These are phyloP conservation scores for Esox masquinongy DNA, from an alignment of 2,797 vertebrate genomes.

Conservation along the genomic window DNA sequence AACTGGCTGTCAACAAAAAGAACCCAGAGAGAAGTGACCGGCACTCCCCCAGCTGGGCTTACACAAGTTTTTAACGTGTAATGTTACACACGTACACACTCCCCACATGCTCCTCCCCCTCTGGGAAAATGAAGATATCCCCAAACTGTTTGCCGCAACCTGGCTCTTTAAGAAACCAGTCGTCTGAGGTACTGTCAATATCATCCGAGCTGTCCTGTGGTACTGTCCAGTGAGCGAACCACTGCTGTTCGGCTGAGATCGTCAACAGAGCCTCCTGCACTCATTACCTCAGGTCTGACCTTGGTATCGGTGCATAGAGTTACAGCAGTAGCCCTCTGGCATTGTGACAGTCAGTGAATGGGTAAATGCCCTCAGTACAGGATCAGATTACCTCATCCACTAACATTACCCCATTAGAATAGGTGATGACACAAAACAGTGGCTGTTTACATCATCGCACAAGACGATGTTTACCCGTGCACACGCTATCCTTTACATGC, in stretches of 20 bases:
- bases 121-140: background rate
- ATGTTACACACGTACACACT: background rate
- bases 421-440: constrained; percentile 22
- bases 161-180: background rate
- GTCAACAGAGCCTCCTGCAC: background rate
- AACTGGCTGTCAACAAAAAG: constrained; percentile 56
- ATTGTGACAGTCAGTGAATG: constrained; percentile 10
- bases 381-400: constrained; percentile 1
- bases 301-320: constrained; percentile 19
- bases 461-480: background rate
- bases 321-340: constrained; percentile 17
- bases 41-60: background rate
- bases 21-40: constrained; percentile 17
- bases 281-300: constrained; percentile 18
- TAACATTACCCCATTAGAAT: constrained; percentile 3
- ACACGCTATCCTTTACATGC: background rate
- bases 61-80: background rate
- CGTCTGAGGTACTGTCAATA: background rate
- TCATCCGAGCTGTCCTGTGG: background rate
- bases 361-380: constrained; percentile 5
- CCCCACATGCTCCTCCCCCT: background rate
- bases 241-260: background rate
- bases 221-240: background rate
- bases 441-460: background rate
- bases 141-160: background rate